Evolutionary conservation across 2,113 vertebrate genomes (phyloP).

Genomic region (Genyomyrus donnyi): DNA sequence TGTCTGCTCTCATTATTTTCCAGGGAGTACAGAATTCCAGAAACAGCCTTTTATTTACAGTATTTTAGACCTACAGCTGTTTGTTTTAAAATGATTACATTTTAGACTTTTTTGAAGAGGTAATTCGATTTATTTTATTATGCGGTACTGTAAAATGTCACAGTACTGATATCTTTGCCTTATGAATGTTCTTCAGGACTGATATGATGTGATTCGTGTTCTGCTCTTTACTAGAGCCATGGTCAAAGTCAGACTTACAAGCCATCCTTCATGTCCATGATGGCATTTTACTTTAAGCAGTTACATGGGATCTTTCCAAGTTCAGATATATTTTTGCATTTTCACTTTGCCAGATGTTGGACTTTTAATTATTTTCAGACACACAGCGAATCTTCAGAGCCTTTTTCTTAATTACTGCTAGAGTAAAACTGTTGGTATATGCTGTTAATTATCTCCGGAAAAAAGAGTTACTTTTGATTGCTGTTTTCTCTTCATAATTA

Average conservation of each 20-base stretch:
- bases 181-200: background rate
- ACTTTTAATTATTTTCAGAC: background rate
- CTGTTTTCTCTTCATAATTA: background rate
- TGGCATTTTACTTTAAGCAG: background rate
- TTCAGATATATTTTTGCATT: background rate
- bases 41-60: background rate
- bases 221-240: background rate
- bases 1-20: background rate
- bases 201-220: background rate
- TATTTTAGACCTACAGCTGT: background rate
- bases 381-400: background rate
- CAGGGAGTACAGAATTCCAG: background rate
- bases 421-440: background rate
- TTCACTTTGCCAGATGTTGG: background rate
- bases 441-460: background rate
- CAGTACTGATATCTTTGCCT: background rate
- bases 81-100: background rate
- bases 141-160: background rate
- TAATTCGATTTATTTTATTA: slow-evolving; percentile 6
- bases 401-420: background rate
- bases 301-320: background rate
- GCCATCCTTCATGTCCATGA: background rate
- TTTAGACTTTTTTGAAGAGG: background rate
- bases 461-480: background rate
- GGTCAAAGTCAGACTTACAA: background rate